A percentile compares a stretch with the other conserved stretches of the same genome.
These are phyloP conservation scores for Bombus difficillimus DNA, from an alignment of 1,140 invertebrate genomes.

Conservation along the genomic window DNA sequence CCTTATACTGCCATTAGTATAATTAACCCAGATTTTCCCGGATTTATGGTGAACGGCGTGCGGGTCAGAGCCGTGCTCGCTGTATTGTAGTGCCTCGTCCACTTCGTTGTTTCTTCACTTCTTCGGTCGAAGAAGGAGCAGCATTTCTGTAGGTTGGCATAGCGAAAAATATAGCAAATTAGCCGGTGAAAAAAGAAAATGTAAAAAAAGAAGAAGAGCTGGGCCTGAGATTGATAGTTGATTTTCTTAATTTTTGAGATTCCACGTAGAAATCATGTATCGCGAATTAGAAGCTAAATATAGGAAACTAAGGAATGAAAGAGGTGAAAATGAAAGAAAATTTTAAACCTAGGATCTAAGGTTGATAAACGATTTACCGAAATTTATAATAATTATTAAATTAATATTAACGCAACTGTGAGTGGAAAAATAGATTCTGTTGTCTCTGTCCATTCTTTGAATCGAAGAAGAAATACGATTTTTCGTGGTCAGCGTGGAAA, in stretches of 20 bases:
- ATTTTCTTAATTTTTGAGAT: not conserved
- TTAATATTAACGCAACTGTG: not conserved
- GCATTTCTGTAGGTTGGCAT: too few species aligned
- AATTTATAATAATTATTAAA: not conserved
- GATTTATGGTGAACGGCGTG: constrained; percentile 76
- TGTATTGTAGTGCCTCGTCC: constrained; percentile 54
- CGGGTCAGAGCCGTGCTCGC: constrained; percentile 55
- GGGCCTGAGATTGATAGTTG: not conserved
- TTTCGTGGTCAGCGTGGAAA: not conserved
- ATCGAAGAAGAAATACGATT: not conserved
- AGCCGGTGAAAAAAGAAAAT: not conserved
- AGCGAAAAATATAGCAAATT: too few species aligned
- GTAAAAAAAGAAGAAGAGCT: not conserved
- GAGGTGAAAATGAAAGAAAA: too few species aligned
- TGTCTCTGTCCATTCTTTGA: not conserved
- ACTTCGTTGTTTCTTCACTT: constrained; percentile 28
- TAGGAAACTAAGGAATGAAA: too few species aligned
- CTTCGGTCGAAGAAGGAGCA: not conserved
- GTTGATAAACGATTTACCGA: not conserved
- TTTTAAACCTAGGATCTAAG: not conserved
- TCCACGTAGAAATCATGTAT: too few species aligned
- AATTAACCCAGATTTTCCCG: constrained; percentile 79
- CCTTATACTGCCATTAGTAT: constrained; percentile 71
- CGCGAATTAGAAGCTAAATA: too few species aligned
- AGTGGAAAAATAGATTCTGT: not conserved